Percentiles rank a stretch among this genome's conserved stretches.
Evolutionary conservation across 2,797 vertebrate species (phyloP).

Genomic region (Rachycentron canadum): DNA sequence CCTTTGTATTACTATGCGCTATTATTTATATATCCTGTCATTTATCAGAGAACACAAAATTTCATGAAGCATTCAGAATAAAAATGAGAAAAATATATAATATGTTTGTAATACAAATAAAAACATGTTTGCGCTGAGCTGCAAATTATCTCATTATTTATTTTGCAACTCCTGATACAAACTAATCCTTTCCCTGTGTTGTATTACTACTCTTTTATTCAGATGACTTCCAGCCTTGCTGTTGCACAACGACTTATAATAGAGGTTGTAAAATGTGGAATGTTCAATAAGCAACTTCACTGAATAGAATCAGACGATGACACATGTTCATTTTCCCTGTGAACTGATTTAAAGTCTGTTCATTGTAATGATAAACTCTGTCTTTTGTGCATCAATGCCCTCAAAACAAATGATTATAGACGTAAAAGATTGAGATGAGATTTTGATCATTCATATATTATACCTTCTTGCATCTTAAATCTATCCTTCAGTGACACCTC

Average conservation of each 20-base stretch:
- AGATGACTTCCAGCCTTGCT: constrained; percentile 1
- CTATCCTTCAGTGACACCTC: constrained; percentile 4
- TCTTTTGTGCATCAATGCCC: neutral
- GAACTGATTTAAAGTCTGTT: neutral
- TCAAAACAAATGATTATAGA: neutral
- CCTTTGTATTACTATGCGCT: constrained; percentile 17
- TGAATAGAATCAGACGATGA: constrained; percentile 15
- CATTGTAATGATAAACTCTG: neutral
- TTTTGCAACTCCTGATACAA: neutral
- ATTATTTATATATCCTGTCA: neutral
- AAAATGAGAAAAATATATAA: neutral
- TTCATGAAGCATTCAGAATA: neutral
- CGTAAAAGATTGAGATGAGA: neutral
- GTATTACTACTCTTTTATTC: constrained; percentile 16
- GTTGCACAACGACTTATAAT: constrained; percentile 10
- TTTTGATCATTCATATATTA: constrained; percentile 5
- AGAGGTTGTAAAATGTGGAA: neutral
- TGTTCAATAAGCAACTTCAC: constrained; percentile 5
- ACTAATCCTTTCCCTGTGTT: neutral
- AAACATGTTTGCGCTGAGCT: constrained; percentile 7
- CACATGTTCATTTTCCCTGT: neutral
- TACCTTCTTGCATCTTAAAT: neutral
- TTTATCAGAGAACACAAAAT: constrained; percentile 13
- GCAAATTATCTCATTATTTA: constrained; percentile 10
- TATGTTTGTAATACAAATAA: constrained; percentile 12